A percentile compares a stretch with the other conserved stretches of the same genome.
Evolutionary conservation across 2,888 invertebrate genomes (phyloP).

Genomic region (Micoletzkya japonica): DNA sequence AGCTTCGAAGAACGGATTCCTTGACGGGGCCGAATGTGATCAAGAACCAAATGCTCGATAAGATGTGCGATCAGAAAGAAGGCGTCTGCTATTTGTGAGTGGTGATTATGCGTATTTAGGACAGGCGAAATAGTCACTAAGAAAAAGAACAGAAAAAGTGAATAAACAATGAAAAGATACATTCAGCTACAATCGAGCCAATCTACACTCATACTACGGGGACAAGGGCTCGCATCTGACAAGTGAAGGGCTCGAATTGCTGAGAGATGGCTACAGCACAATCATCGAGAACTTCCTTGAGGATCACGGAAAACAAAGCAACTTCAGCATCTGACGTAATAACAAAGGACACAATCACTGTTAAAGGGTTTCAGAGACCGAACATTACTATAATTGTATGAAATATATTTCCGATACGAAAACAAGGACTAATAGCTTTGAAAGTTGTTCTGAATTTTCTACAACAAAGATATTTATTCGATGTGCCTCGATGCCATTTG

Average conservation of each 20-base stretch:
- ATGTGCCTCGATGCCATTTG: too few relatives aligned
- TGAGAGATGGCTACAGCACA: not conserved
- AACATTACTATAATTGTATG: too few relatives aligned
- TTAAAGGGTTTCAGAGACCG: too few relatives aligned
- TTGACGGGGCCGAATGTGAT: slow-evolving; percentile 9
- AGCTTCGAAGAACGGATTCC: not conserved
- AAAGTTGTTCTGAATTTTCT: too few relatives aligned
- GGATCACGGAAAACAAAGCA: not conserved
- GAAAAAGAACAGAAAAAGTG: not conserved
- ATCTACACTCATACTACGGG: slow-evolving; percentile 14
- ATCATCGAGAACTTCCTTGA: not conserved
- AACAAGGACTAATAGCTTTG: too few relatives aligned
- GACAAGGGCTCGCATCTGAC: slow-evolving; percentile 13
- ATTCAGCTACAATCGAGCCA: slow-evolving; percentile 6
- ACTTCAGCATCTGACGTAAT: too few relatives aligned
- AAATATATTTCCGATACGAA: too few relatives aligned
- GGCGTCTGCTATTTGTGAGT: slow-evolving; percentile 10
- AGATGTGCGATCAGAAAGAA: not conserved
- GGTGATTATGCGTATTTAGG: not conserved
- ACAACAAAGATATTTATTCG: too few relatives aligned
- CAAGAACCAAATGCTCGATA: not conserved
- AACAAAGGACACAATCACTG: too few relatives aligned
- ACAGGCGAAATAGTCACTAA: too few relatives aligned
- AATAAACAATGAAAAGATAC: not conserved
- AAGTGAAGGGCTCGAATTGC: slow-evolving; percentile 3